Percentiles rank a stretch among this genome's conserved stretches.
Evolutionary conservation across 2,113 vertebrate species (phyloP).

Genomic region (Raja brachyura): DNA sequence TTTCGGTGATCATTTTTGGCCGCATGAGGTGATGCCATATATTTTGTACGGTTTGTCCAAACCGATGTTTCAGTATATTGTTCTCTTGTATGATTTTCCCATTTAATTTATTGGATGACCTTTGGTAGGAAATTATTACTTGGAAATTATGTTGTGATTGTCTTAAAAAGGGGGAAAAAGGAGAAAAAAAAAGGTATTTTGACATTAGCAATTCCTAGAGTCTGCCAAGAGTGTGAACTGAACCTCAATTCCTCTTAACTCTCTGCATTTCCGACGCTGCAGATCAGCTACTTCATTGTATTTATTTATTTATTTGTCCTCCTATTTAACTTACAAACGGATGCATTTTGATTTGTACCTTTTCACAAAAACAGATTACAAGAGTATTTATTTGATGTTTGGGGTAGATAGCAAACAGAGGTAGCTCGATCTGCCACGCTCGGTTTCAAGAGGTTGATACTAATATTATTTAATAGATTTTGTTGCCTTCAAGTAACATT

Average conservation of each 20-base stretch:
- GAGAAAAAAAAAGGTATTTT: not conserved
- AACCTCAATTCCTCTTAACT: not conserved
- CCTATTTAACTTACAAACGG: conserved; percentile 33
- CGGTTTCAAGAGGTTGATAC: not conserved
- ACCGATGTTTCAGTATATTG: conserved; percentile 12
- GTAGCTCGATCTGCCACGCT: not conserved
- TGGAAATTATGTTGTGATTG: conserved; percentile 27
- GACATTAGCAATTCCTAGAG: not conserved
- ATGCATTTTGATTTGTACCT: conserved; percentile 32
- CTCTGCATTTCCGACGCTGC: not conserved
- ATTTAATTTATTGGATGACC: conserved; percentile 28
- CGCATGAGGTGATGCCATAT: conserved; percentile 18
- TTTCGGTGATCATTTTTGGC: conserved; percentile 44
- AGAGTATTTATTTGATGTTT: conserved; percentile 17
- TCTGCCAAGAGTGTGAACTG: not conserved
- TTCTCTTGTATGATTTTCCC: not conserved
- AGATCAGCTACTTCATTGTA: not conserved
- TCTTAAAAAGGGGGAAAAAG: not conserved
- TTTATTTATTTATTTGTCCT: conserved; percentile 19
- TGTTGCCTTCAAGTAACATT: not conserved
- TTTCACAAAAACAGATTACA: conserved; percentile 24
- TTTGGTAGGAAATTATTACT: conserved; percentile 25
- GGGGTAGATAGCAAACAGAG: not conserved
- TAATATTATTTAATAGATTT: not conserved
- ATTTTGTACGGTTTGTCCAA: conserved; percentile 10